Evolutionary conservation across 2,797 vertebrate species (phyloP).

Genomic region (Amblyraja radiata): DNA sequence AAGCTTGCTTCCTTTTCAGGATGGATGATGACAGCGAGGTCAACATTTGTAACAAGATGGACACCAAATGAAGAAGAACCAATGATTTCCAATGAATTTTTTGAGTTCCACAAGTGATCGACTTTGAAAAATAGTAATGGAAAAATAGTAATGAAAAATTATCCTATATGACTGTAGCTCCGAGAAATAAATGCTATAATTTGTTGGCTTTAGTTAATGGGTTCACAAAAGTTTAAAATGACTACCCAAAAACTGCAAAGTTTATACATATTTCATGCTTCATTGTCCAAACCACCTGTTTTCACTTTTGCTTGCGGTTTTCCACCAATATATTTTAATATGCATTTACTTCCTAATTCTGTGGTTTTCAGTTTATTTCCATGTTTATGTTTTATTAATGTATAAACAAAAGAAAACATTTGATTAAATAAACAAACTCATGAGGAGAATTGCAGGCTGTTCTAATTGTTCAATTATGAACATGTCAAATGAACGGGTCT

Average conservation of each 20-base stretch:
- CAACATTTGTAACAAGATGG: too few species aligned
- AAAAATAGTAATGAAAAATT: not conserved
- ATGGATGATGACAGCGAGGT: too few species aligned
- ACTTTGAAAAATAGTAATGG: not conserved
- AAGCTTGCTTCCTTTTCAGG: too few species aligned
- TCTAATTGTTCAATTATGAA: not conserved
- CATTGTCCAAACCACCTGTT: not conserved
- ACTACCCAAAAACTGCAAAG: not conserved
- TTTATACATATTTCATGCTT: not conserved
- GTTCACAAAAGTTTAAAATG: not conserved
- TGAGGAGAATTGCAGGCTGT: not conserved
- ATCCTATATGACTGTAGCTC: not conserved
- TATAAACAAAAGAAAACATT: not conserved
- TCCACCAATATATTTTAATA: conserved; percentile 4
- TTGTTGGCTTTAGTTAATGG: not conserved
- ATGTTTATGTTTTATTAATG: not conserved
- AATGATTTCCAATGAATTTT: not conserved
- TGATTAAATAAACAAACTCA: not conserved
- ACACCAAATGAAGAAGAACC: too few species aligned
- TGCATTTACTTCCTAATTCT: not conserved
- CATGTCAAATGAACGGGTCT: not conserved
- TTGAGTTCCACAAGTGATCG: not conserved
- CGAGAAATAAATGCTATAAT: not conserved
- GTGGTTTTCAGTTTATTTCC: not conserved
- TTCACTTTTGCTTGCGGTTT: not conserved